A percentile compares a stretch with the other conserved stretches of the same genome.
phyloP scores from a whole-genome alignment of 2,113 vertebrate genomes.

The Tenebrosternarchus preto region DNA sequence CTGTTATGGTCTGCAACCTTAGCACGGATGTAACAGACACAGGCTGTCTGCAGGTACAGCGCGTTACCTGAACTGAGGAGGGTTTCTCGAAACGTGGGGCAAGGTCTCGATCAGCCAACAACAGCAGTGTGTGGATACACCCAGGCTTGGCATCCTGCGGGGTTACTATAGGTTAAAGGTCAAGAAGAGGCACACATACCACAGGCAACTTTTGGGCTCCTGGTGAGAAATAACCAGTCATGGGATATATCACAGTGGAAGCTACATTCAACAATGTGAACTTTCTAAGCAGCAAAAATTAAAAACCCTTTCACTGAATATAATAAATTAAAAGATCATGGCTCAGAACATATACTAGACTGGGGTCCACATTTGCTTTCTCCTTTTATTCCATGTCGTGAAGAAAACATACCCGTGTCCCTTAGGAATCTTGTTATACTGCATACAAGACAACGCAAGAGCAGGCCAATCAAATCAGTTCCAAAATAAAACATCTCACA shows the following conservation, averaged over 20 bases:
- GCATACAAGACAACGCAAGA: too few relatives aligned
- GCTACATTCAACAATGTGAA: too few relatives aligned
- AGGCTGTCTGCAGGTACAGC: neutral
- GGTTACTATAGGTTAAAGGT: constrained; percentile 14
- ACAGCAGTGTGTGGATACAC: constrained; percentile 78
- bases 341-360: too few relatives aligned
- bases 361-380: neutral
- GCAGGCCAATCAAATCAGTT: too few relatives aligned
- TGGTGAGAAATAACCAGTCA: neutral
- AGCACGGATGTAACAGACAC: too few relatives aligned
- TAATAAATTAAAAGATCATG: too few relatives aligned
- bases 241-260: too few relatives aligned
- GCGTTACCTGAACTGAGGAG: constrained; percentile 77
- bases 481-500: neutral
- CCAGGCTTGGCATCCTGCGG: constrained; percentile 71
- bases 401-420: neutral
- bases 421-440: too few relatives aligned
- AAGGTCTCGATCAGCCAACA: constrained; percentile 79
- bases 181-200: neutral
- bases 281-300: too few relatives aligned
- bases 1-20: too few relatives aligned
- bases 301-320: too few relatives aligned
- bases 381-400: constrained; percentile 5
- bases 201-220: neutral
- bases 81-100: constrained; percentile 72